Conservation (phyloP, 2,113 vertebrate genomes). For the Misgurnus anguillicaudatus region DNA sequence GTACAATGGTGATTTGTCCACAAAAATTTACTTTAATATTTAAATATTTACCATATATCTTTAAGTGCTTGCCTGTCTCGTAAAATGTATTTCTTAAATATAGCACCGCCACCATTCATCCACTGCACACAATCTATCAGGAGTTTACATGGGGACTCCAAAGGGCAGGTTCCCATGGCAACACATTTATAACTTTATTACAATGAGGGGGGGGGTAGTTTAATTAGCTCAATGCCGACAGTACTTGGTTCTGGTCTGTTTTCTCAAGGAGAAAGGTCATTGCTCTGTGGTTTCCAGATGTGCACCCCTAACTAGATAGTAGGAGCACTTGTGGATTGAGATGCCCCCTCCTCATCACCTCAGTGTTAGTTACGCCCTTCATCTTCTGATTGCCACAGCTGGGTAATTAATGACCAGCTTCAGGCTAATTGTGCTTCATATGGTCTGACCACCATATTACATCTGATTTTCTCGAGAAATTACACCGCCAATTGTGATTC, state of each 20-base stretch:
- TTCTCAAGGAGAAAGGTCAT: slow-evolving; percentile 12
- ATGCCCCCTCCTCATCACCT: background rate
- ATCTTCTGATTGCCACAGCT: slow-evolving; percentile 54
- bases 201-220: slow-evolving; percentile 68
- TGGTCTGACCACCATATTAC: slow-evolving; percentile 36
- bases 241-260: slow-evolving; percentile 10
- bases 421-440: slow-evolving; percentile 45
- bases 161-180: slow-evolving; percentile 71
- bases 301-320: background rate
- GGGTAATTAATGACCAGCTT: slow-evolving; percentile 55
- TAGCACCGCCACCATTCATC: background rate
- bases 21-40: background rate
- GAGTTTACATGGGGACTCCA: slow-evolving; percentile 64
- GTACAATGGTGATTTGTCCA: background rate
- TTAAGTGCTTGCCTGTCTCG: background rate
- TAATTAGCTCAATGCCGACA: slow-evolving; percentile 64
- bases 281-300: slow-evolving; percentile 12
- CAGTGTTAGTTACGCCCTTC: slow-evolving; percentile 51
- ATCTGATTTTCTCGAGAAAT: background rate
- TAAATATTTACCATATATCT: background rate
- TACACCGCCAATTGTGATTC: background rate
- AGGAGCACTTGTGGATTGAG: slow-evolving; percentile 34
- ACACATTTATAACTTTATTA: slow-evolving; percentile 74
- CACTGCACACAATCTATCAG: slow-evolving; percentile 25
- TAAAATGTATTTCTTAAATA: slow-evolving; percentile 4